Percentiles rank a stretch among this genome's conserved stretches.
phyloP scores from a whole-genome alignment of 2,888 invertebrate genomes.

The Amiota minor region DNA sequence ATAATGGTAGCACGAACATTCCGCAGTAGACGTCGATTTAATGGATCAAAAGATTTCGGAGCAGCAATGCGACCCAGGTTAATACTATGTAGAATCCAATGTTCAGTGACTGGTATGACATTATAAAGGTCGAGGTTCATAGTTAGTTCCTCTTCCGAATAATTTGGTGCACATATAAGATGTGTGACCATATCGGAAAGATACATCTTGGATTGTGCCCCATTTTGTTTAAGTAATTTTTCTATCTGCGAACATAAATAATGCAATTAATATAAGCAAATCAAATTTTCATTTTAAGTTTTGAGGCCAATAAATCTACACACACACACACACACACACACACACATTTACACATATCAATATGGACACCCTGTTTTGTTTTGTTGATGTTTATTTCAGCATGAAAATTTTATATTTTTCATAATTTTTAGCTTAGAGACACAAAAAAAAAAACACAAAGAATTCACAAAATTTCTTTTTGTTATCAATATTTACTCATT shows the following conservation, averaged over 20 bases:
- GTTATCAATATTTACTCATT: no score
- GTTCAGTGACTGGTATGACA: slow-evolving; percentile 89
- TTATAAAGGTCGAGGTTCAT: slow-evolving; percentile 95
- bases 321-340: slow-evolving; percentile 11
- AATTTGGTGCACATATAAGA: slow-evolving; percentile 89
- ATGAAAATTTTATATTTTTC: no score
- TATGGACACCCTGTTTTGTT: slow-evolving; percentile 5
- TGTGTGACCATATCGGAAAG: slow-evolving; percentile 94
- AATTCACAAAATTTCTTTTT: no score
- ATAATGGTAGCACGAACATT: slow-evolving; percentile 84
- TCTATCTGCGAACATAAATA: slow-evolving; percentile 77
- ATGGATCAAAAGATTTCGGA: slow-evolving; percentile 83
- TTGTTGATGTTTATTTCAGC: slow-evolving; percentile 1
- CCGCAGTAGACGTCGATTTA: slow-evolving; percentile 80
- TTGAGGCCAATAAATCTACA: slow-evolving; percentile 27
- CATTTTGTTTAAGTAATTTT: slow-evolving; percentile 85
- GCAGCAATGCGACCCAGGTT: slow-evolving; percentile 79
- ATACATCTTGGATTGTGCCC: slow-evolving; percentile 90
- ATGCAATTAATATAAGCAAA: not conserved
- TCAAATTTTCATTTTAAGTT: not conserved
- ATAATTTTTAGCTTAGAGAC: no score
- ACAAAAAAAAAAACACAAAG: no score
- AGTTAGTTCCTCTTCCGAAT: slow-evolving; percentile 87
- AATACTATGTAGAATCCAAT: slow-evolving; percentile 86
- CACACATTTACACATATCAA: slow-evolving; percentile 9